phyloP scores from a whole-genome alignment of 2,888 invertebrate species.

The Acrobasis suavella region DNA sequence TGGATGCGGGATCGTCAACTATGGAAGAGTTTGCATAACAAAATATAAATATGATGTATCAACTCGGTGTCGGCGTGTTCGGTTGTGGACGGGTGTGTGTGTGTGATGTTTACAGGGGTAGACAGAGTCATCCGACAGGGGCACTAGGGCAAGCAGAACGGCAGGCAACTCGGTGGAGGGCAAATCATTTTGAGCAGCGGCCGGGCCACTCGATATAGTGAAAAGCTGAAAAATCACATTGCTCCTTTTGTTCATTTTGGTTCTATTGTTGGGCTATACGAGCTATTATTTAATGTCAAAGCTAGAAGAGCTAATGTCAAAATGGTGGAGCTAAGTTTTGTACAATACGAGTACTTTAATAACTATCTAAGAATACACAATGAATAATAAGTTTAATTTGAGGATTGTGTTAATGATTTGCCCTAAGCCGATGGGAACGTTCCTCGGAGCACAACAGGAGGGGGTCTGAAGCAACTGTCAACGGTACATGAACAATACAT shows the following conservation, averaged over 20 bases:
- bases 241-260: too few relatives aligned
- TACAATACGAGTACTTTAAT: too few relatives aligned
- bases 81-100: constrained; percentile 42
- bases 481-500: constrained; percentile 63
- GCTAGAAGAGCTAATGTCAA: too few relatives aligned
- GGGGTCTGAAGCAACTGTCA: constrained; percentile 53
- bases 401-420: constrained; percentile 43
- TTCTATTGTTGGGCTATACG: too few relatives aligned
- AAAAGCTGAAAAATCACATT: too few relatives aligned
- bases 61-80: constrained; percentile 36
- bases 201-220: neutral
- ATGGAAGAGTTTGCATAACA: constrained; percentile 26
- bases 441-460: constrained; percentile 48
- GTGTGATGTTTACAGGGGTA: constrained; percentile 37
- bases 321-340: too few relatives aligned
- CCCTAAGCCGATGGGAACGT: constrained; percentile 49
- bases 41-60: constrained; percentile 33
- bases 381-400: too few relatives aligned
- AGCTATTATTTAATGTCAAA: too few relatives aligned
- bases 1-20: constrained; percentile 26
- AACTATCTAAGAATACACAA: too few relatives aligned
- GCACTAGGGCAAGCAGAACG: constrained; percentile 39
- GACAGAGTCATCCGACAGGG: constrained; percentile 29
- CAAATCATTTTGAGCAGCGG: constrained; percentile 29
- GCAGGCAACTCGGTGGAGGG: constrained; percentile 38